Base-by-base conservation (phyloP, 2,113 vertebrate genomes). In the Datnioides undecimradiatus region DNA sequence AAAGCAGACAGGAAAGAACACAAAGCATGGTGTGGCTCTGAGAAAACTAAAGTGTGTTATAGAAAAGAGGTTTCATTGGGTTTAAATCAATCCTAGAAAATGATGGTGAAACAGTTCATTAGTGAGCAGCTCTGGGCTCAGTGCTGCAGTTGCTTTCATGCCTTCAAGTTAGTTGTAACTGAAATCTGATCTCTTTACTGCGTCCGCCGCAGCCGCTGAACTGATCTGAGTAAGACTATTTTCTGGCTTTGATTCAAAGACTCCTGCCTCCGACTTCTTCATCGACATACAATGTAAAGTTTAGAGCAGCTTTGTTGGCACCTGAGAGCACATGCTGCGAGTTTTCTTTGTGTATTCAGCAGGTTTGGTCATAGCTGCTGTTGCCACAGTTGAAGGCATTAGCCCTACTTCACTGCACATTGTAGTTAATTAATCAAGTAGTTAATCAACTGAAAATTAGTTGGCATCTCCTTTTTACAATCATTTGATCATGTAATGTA, bases 21-120 rank as follows among this genome's bases (percentile, higher is more conserved):
- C 4, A 21, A 54, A 63, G 23, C 8, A 1, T 9, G n/a, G 29
- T 31, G n/a, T 55, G 19, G 71, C 49, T 79, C 21, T 63, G 41
- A 58, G 33, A 17, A 33, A 78, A 57, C 40, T 78, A 10, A 38
- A 59, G 1, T 46, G 21, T 12, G 45, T 51, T 55, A 41, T 17
- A 21, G 29, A n/a, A 45, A 10, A 16, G 55, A 46, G 63, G 29
- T 51, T 73, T 73, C 46, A 43, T 2, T 36, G 29, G 36, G 41
- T 67, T 85, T 82, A 59, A 75, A 82, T 71, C 74, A 74, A 46
- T 59, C 52, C 19, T 25, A 60, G 62, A 66, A 40, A 52, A 65
- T 27, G 63, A 57, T 68, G 55, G 45, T 76, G 54, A 69, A 70
- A 36, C 51, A 16, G 23, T 73, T 83, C 48, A 51, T 77, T 75